Percentiles rank a stretch among this genome's conserved stretches.
Evolutionary conservation across 2,797 vertebrate species (phyloP).

Genomic region (Gorsachius magnificus): DNA sequence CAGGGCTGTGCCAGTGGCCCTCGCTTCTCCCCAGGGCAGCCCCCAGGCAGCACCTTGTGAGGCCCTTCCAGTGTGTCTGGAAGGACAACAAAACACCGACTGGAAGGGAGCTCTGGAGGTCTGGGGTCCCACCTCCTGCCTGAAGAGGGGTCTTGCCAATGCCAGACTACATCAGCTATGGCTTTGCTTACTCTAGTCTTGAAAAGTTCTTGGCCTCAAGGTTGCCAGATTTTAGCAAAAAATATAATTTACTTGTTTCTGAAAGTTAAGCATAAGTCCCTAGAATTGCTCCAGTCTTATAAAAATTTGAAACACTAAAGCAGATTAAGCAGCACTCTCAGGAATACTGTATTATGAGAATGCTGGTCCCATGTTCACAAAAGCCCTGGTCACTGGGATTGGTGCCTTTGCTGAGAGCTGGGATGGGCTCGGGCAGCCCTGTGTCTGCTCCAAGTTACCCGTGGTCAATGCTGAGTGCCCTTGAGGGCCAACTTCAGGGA

Average conservation of each 20-base stretch:
- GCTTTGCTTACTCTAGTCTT: neutral
- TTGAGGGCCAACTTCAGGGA: neutral
- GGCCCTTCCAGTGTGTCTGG: neutral
- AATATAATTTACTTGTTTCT: neutral
- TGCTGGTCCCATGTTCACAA: neutral
- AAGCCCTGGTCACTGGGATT: fast-evolving
- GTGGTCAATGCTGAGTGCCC: neutral
- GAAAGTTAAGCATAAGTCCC: neutral
- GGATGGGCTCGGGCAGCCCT: neutral
- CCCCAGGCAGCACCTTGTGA: neutral
- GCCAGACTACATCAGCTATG: neutral
- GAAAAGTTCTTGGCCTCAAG: neutral
- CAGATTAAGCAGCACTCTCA: neutral
- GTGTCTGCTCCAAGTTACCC: neutral
- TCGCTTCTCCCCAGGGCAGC: neutral
- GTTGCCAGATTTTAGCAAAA: neutral
- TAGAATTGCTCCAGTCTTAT: neutral
- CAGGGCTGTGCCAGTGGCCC: neutral
- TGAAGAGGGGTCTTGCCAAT: fast-evolving
- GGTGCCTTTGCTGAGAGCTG: neutral
- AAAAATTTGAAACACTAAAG: neutral
- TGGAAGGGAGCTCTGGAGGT: neutral
- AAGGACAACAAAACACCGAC: neutral
- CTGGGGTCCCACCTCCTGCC: neutral
- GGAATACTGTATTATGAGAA: too few species aligned